These are phyloP conservation scores for Potamarius usumacintae DNA, from an alignment of 2,113 vertebrate genomes.

Conservation along the genomic window DNA sequence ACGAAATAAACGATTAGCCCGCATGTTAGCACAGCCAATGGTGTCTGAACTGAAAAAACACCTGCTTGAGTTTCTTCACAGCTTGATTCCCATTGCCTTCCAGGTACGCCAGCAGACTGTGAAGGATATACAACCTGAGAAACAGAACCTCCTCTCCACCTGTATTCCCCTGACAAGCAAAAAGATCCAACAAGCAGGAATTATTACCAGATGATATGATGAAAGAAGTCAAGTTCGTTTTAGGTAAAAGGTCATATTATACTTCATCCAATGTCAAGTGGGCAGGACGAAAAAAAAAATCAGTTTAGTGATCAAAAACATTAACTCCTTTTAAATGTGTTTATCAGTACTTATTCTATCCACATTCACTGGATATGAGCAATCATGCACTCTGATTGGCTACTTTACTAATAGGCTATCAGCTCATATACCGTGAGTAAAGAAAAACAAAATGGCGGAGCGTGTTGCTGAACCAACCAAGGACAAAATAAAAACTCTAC, in stretches of 20 bases:
- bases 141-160: constrained; percentile 93
- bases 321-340: neutral
- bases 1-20: neutral
- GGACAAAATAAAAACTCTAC: too few species aligned
- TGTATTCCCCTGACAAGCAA: constrained; percentile 79
- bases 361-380: too few species aligned
- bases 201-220: neutral
- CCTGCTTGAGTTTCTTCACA: constrained; percentile 77
- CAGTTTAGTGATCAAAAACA: neutral
- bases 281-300: neutral
- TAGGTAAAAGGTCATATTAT: neutral
- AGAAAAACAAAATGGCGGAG: too few species aligned
- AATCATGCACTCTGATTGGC: too few species aligned
- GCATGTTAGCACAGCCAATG: neutral
- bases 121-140: constrained; percentile 89
- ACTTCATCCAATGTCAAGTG: neutral
- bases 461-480: too few species aligned
- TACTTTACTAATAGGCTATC: too few species aligned
- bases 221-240: neutral
- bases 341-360: neutral
- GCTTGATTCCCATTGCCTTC: constrained; percentile 84
- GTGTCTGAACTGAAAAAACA: constrained; percentile 48
- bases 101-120: constrained; percentile 84
- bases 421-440: too few species aligned
- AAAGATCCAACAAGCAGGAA: constrained; percentile 38